Evolutionary conservation across 53 echinoderm and acorn worm genomes (phyloP), one percentile per base, ranked within the genome.

Genomic region (Actinopyga echinites): DNA sequence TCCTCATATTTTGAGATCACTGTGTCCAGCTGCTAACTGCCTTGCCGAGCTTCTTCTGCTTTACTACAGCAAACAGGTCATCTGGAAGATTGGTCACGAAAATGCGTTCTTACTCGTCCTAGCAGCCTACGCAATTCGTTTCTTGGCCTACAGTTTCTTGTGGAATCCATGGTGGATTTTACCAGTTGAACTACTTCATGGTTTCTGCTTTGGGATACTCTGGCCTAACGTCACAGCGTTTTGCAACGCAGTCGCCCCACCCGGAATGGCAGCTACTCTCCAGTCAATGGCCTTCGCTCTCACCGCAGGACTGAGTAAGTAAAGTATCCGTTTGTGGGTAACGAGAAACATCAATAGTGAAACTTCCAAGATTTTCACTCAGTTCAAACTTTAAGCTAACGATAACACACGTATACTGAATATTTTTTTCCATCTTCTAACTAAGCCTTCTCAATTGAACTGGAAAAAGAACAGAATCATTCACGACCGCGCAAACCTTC

Each of bases 231-330:
- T 90, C 53, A 97, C 90, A 34, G 83, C 89, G 19, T 97, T 90
- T 85, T 92, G 92, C 19, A 86, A 84, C 79, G 83, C 88, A 10
- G 84, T 84, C 54, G 94, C 97, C 6, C 97, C 97, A 5, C 80
- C 92, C 20, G 97, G 97, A 38, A 94, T 97, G 97, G 94, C 94
- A 10, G 89, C 89, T 63, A 94, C 94, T 4, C 68, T 97, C 43
- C 93, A 93, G 63, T 88, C 97, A 32, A 54, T 96, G 53, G 86
- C 85, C 12, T 69, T 66, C 60, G 85, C 89, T 22, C 56, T 84
- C 52, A 75, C 79, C 15, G 65, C 69, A 42, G 89, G 89, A 2
- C 44, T 85, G 32, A 85, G 89, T 89, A 60, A 71, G 89, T 85
- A 42, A 25, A 3, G 26, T 58, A 25, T 25, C 13, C 11, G n/a